phyloP scores from a whole-genome alignment of 1,140 invertebrate genomes.

The Heterodera carotae region DNA sequence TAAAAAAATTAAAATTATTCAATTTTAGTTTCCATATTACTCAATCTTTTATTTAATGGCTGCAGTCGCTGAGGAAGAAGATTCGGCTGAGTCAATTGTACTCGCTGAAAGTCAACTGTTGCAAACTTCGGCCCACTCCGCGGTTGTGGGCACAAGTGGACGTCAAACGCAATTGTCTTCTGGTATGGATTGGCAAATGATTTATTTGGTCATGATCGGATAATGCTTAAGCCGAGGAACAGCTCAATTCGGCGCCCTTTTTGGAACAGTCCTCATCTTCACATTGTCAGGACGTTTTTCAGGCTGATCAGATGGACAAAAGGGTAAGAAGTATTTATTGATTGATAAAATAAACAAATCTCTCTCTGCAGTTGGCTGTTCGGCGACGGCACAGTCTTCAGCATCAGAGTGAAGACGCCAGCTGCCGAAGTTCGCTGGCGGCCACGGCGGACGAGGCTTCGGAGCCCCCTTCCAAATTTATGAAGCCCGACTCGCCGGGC shows the following conservation, averaged over 20 bases:
- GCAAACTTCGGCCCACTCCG: not conserved
- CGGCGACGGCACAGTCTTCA: slow-evolving; percentile 42
- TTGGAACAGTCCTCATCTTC: not conserved
- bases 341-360: not conserved
- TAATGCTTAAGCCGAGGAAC: not conserved
- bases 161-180: not conserved
- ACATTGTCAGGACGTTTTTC: slow-evolving; percentile 1
- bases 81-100: not conserved
- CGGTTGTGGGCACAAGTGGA: not conserved
- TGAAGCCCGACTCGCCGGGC: slow-evolving; percentile 61
- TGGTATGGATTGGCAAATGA: not conserved
- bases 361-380: slow-evolving; percentile 29
- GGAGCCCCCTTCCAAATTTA: slow-evolving; percentile 49
- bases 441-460: slow-evolving; percentile 60
- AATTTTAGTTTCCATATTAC: not conserved
- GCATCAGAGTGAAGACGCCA: slow-evolving; percentile 55
- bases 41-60: not conserved
- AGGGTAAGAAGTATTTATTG: not conserved
- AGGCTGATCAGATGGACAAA: slow-evolving; percentile 12
- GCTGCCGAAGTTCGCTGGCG: slow-evolving; percentile 53
- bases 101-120: not conserved
- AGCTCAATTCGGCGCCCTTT: not conserved
- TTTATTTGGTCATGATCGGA: not conserved
- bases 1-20: no score
- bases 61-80: not conserved